These are phyloP conservation scores for Phytoseiulus persimilis DNA, from an alignment of 2,888 invertebrate genomes.

Conservation along the genomic window DNA sequence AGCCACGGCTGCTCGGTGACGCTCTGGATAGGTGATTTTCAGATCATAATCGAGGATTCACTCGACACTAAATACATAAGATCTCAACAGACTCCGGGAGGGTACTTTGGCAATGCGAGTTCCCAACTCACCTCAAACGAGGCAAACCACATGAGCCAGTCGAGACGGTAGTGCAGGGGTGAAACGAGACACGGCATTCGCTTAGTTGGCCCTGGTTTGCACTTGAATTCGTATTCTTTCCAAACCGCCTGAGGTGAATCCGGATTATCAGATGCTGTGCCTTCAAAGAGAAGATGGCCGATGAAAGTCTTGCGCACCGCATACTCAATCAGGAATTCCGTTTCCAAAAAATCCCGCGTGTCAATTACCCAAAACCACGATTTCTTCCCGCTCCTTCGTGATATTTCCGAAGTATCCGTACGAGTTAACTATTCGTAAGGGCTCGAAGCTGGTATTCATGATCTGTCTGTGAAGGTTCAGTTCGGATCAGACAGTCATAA, in stretches of 20 bases:
- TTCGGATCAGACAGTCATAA: no score
- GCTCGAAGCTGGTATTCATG: constrained; percentile 53
- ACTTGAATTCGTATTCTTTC: constrained; percentile 53
- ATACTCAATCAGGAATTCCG: no score
- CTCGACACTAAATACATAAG: no score
- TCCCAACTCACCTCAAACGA: constrained; percentile 50
- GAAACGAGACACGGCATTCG: constrained; percentile 51
- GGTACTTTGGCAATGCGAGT: no score
- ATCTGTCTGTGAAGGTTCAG: constrained; percentile 46
- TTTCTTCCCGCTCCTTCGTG: no score
- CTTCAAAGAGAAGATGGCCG: constrained; percentile 50
- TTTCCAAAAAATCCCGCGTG: no score
- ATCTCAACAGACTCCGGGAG: no score
- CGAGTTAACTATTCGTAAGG: constrained; percentile 52
- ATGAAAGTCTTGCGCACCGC: no score
- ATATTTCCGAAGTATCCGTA: constrained; percentile 52
- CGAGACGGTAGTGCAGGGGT: constrained; percentile 52
- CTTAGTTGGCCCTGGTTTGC: constrained; percentile 51
- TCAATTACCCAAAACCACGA: no score
- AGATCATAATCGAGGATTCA: no score
- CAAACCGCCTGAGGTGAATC: constrained; percentile 48
- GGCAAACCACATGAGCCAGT: constrained; percentile 54
- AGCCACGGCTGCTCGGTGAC: no score
- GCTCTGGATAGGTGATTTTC: no score
- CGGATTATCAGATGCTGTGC: constrained; percentile 49